Evolutionary conservation across 2,113 vertebrate species (phyloP).

Genomic region (Athene noctua): DNA sequence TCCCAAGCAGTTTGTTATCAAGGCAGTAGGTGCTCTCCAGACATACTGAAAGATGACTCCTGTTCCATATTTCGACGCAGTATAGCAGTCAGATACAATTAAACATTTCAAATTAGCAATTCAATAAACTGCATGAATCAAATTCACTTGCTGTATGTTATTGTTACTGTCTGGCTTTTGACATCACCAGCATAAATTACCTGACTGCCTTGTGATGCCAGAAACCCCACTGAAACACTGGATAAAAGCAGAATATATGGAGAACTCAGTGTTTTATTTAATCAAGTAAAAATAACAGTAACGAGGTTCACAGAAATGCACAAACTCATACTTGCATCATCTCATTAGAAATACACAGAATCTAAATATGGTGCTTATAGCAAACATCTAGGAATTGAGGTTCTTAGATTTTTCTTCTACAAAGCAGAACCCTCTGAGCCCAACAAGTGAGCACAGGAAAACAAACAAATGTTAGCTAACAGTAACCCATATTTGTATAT

Average conservation of each 20-base stretch:
- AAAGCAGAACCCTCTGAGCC: not conserved
- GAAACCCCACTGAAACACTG: not conserved
- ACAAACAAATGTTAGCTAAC: not conserved
- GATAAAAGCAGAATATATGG: not conserved
- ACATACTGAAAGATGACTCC: not conserved
- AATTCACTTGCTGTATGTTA: not conserved
- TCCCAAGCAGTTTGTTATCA: not conserved
- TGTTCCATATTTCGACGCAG: not conserved
- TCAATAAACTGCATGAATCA: not conserved
- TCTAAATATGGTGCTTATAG: not conserved
- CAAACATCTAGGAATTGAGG: not conserved
- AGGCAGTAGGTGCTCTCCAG: not conserved
- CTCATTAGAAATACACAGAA: not conserved
- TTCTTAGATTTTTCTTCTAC: not conserved
- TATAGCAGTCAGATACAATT: not conserved
- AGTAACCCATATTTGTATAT: not conserved
- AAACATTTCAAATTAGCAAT: not conserved
- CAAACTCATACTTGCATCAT: not conserved
- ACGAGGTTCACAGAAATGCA: not conserved
- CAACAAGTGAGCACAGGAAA: not conserved
- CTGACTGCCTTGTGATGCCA: not conserved
- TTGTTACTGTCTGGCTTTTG: not conserved
- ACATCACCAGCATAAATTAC: not conserved
- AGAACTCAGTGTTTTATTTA: not conserved
- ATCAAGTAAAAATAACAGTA: not conserved